Evolutionary conservation across 1,140 invertebrate genomes (phyloP), one percentile per base, ranked within the genome.

Genomic region (Orius laevigatus): DNA sequence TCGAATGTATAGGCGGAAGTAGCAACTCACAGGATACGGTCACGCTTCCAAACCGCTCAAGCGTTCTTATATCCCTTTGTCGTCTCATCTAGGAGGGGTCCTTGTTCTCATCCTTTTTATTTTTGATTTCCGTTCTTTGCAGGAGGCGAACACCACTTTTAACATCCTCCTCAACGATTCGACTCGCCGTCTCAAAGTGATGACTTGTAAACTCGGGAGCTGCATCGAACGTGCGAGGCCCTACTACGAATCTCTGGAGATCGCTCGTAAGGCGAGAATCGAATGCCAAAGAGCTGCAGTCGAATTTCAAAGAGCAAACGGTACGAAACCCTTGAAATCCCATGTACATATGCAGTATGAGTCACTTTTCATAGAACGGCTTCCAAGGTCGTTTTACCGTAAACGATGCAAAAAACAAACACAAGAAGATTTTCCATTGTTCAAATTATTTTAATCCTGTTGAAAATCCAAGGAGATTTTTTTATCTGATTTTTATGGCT

Each of bases 201-300:
- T 91, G 47, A 78, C 79, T 1, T 84, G 85, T 60, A 89, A 89
- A 64, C 69, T 90, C 39, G 85, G 88, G 31, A 47, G 44, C 12
- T 90, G 81, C 63, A 89, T 95, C 49, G 82, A 90, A 60, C 83
- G 83, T 67, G 84, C 90, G 1, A 67, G 87, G 50, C 88, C 90
- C 8, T 97, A 92, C 65, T 94, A 92, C 69, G 88, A 92, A 63
- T 74, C 85, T 6, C 53, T 73, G 31, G 72, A 78, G 55, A 65
- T 73, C 41, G 76, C 81, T 1, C 74, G 75, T 50, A 67, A 71
- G 56, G 81, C 83, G 5, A 79, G 89, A 57, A 64, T 75, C 20
- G 81, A 89, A 60, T 88, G 85, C 58, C 84, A 96, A 62, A 78
- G 79, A 59, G 89, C 91, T 35, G 90, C 90, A 32, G 78, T 89